These are phyloP conservation scores for Cataglyphis rosenhaueri DNA, from an alignment of 2,888 invertebrate genomes.

Conservation along the genomic window DNA sequence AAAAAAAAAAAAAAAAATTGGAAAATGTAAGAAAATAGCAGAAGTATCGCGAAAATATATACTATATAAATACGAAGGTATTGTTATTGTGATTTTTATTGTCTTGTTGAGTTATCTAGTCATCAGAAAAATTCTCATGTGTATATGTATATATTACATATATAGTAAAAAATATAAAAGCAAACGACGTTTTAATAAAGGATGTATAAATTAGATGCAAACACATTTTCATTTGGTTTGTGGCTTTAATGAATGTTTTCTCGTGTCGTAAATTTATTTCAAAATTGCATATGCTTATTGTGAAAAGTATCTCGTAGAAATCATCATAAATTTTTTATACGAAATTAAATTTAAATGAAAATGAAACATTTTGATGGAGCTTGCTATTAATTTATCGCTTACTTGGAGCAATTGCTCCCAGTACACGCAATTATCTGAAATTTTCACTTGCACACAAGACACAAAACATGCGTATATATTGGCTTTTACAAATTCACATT, in stretches of 20 bases:
- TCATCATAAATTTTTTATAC: constrained; percentile 17
- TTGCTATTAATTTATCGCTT: constrained; percentile 28
- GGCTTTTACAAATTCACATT: constrained; percentile 66
- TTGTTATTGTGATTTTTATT: not conserved
- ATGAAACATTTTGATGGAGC: not conserved
- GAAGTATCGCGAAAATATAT: constrained; percentile 18
- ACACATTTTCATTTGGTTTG: not conserved
- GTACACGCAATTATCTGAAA: constrained; percentile 47
- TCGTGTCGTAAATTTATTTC: not conserved
- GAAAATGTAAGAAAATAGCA: constrained; percentile 57
- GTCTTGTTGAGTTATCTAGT: not conserved
- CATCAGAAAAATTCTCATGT: not conserved
- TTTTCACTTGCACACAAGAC: constrained; percentile 47
- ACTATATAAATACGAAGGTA: not conserved
- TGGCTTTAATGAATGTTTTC: not conserved
- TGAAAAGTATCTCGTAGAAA: constrained; percentile 12
- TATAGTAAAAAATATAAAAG: not conserved
- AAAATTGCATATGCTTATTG: not conserved
- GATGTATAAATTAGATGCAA: not conserved
- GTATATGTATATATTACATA: not conserved
- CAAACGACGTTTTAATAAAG: not conserved
- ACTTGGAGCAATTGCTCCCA: constrained; percentile 3
- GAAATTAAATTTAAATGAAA: not conserved
- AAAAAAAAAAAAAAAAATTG: constrained; percentile 68
- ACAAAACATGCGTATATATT: constrained; percentile 52